Conservation (phyloP, 37 sponge, comb jelly and placozoan genomes). For the Haliclona indistincta region DNA sequence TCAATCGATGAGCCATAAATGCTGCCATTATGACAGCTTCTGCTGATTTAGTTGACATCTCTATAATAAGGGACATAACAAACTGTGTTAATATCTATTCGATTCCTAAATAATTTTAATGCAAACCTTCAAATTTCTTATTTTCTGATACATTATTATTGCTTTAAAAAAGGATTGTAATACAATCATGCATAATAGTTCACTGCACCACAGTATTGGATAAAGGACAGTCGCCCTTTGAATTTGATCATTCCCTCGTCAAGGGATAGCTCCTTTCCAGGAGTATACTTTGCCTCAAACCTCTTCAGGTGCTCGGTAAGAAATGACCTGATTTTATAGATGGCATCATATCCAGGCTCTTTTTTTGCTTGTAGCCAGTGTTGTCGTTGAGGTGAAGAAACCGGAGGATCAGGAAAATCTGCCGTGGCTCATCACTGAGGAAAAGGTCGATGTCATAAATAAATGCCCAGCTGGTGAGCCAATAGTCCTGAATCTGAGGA, state of each 20-base stretch:
- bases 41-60: too few relatives aligned
- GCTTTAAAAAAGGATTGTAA: too few relatives aligned
- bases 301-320: conserved; percentile 4
- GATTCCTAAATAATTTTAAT: too few relatives aligned
- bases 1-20: too few relatives aligned
- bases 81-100: too few relatives aligned
- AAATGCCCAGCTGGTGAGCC: conserved; percentile 17
- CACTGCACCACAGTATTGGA: too few relatives aligned
- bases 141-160: too few relatives aligned
- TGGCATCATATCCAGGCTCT: conserved; percentile 19
- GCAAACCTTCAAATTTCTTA: too few relatives aligned
- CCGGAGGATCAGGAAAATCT: conserved; percentile 22
- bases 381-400: conserved; percentile 42
- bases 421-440: conserved; percentile 18
- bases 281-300: conserved; percentile 8
- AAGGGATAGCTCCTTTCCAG: conserved; percentile 11
- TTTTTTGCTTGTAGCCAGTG: conserved; percentile 18
- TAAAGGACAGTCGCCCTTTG: conserved; percentile 20
- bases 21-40: too few relatives aligned
- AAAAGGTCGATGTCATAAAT: conserved; percentile 15
- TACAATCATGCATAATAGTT: too few relatives aligned
- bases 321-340: conserved; percentile 30
- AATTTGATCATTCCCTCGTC: too few relatives aligned
- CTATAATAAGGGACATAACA: too few relatives aligned
- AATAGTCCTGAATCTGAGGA: conserved; percentile 22